phyloP scores from a whole-genome alignment of 2,888 invertebrate species.

The Alitta virens region DNA sequence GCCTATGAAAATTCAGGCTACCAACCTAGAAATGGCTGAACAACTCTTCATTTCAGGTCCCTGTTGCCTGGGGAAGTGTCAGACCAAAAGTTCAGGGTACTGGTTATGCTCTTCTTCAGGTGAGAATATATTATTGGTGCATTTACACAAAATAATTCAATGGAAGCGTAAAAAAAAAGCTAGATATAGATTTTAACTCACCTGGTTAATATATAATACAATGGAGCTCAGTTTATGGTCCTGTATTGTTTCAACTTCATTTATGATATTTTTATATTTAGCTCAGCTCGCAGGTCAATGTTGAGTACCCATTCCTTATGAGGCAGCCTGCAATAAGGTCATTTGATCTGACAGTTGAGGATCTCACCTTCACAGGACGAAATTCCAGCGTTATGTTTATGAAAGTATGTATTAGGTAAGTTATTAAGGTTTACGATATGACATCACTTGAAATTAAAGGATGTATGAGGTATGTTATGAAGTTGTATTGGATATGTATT shows the following conservation, averaged over 20 bases:
- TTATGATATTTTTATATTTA: not conserved
- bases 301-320: constrained; percentile 36
- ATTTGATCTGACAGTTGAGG: constrained; percentile 72
- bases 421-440: no score
- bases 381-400: constrained; percentile 84
- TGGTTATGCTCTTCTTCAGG: constrained; percentile 86
- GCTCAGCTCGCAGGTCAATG: constrained; percentile 42
- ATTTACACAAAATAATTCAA: not conserved
- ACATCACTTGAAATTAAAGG: no score
- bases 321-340: constrained; percentile 26
- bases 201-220: no score
- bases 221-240: no score
- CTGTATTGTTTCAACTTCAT: not conserved
- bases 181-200: no score
- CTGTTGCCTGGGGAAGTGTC: constrained; percentile 87
- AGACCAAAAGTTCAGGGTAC: constrained; percentile 88
- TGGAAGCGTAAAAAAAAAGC: not conserved
- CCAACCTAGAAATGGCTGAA: no score
- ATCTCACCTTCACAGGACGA: constrained; percentile 64
- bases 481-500: no score
- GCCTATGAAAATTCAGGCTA: no score
- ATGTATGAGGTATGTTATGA: no score
- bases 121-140: constrained; percentile 14
- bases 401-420: constrained; percentile 66
- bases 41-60: not conserved